Percentiles rank a stretch among this genome's conserved stretches.
Conservation (phyloP, 2,113 vertebrate genomes). For the Leucopsar rothschildi region DNA sequence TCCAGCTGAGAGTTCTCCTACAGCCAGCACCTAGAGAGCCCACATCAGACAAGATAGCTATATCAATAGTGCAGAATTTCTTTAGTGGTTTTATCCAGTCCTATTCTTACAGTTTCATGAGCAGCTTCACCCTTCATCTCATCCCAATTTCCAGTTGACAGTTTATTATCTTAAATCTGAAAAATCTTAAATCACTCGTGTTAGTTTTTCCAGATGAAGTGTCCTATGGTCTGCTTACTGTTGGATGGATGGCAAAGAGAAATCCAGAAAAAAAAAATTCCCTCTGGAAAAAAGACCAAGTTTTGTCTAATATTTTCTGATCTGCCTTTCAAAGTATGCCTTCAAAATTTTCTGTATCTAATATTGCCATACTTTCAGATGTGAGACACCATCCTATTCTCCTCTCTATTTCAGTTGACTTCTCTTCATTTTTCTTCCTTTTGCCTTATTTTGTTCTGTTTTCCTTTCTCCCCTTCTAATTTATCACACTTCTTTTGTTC, state of each 20-base stretch:
- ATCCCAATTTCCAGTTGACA: not conserved
- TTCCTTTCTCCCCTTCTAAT: not conserved
- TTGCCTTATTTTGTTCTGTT: not conserved
- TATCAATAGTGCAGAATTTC: not conserved
- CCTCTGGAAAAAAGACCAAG: not conserved
- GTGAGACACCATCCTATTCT: not conserved
- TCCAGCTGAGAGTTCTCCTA: not conserved
- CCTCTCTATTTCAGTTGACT: not conserved
- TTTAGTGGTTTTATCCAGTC: not conserved
- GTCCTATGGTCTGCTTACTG: not conserved
- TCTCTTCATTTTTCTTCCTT: not conserved
- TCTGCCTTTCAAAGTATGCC: not conserved
- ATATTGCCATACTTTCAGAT: not conserved
- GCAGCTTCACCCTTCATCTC: not conserved
- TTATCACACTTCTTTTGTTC: not conserved
- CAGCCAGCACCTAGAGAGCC: not conserved
- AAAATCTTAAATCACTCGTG: not conserved
- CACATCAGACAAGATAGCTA: not conserved
- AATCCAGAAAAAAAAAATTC: not conserved
- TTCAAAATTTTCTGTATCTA: not conserved
- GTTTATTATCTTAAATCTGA: not conserved
- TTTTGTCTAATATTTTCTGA: not conserved
- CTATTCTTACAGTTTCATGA: not conserved
- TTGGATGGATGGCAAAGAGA: not conserved
- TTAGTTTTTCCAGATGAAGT: not conserved